These are phyloP conservation scores for Euclidia mi DNA, from an alignment of 2,888 invertebrate genomes.

Conservation along the genomic window DNA sequence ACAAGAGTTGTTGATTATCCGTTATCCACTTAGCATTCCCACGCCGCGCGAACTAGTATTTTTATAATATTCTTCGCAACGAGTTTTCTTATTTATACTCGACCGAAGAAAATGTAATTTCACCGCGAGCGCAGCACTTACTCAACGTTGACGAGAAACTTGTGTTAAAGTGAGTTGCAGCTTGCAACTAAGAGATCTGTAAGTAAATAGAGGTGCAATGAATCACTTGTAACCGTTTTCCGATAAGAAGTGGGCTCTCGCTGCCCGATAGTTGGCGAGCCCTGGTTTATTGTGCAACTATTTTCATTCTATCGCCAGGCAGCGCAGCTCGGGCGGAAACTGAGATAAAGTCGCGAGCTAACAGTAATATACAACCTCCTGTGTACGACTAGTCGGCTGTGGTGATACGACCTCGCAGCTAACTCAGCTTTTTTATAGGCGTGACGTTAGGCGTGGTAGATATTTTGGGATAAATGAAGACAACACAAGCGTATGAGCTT, in stretches of 20 bases:
- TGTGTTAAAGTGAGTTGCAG: slow-evolving; percentile 44
- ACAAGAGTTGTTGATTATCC: too few species aligned
- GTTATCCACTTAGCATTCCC: too few species aligned
- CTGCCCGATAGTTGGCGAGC: slow-evolving; percentile 74
- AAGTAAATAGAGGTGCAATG: slow-evolving; percentile 81
- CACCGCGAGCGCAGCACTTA: not conserved
- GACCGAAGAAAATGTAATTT: slow-evolving; percentile 3
- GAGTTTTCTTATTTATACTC: slow-evolving; percentile 3
- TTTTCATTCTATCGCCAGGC: slow-evolving; percentile 85
- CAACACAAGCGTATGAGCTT: too few species aligned
- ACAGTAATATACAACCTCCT: slow-evolving; percentile 79
- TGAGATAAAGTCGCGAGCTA: slow-evolving; percentile 86
- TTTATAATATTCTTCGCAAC: not conserved
- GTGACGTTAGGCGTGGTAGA: too few species aligned
- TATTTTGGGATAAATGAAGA: too few species aligned
- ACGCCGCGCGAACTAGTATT: too few species aligned
- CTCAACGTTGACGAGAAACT: slow-evolving; percentile 23
- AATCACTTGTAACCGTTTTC: slow-evolving; percentile 86
- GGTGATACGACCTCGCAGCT: too few species aligned
- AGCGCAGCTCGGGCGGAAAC: slow-evolving; percentile 85
- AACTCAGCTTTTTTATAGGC: too few species aligned
- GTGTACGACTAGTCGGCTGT: slow-evolving; percentile 36
- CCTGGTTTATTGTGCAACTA: slow-evolving; percentile 87
- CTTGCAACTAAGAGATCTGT: slow-evolving; percentile 67
- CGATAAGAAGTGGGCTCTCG: slow-evolving; percentile 59